Percentiles rank a stretch among this genome's conserved stretches.
Conservation (phyloP, 2,797 vertebrate genomes). For the Coccyzus lansbergi region DNA sequence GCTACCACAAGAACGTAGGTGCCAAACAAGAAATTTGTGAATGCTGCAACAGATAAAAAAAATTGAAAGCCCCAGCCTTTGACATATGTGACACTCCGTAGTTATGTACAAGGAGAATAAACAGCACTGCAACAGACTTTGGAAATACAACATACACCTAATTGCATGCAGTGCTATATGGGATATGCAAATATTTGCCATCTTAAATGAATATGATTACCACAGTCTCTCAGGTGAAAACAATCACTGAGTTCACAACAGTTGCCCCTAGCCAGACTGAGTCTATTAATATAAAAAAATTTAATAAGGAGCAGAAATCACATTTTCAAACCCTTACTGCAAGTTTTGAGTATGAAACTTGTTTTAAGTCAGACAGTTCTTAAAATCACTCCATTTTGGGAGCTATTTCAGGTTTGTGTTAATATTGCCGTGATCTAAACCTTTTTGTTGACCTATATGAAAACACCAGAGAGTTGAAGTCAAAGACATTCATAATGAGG, state of each 20-base stretch:
- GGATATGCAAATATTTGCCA: background rate
- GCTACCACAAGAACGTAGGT: background rate
- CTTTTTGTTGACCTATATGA: background rate
- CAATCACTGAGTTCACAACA: background rate
- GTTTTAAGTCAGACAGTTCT: background rate
- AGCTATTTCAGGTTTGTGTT: background rate
- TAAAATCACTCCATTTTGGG: background rate
- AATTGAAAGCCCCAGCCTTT: background rate
- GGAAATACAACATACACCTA: background rate
- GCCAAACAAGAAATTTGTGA: slow-evolving; percentile 24
- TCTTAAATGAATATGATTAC: background rate
- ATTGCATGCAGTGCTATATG: background rate
- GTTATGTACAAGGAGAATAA: background rate
- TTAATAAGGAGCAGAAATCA: background rate
- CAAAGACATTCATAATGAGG: background rate
- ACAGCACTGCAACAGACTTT: background rate
- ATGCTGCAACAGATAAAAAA: background rate
- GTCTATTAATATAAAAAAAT: background rate
- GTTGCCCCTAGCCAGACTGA: background rate
- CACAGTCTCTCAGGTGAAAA: slow-evolving; percentile 12
- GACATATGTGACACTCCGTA: background rate
- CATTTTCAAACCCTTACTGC: background rate
- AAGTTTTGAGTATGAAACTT: background rate
- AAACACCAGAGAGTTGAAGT: background rate
- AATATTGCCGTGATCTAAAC: background rate